Percentiles rank a stretch among this genome's conserved stretches.
These are phyloP conservation scores for Drosophila novamexicana DNA, from an alignment of 1,140 invertebrate genomes.

Conservation along the genomic window DNA sequence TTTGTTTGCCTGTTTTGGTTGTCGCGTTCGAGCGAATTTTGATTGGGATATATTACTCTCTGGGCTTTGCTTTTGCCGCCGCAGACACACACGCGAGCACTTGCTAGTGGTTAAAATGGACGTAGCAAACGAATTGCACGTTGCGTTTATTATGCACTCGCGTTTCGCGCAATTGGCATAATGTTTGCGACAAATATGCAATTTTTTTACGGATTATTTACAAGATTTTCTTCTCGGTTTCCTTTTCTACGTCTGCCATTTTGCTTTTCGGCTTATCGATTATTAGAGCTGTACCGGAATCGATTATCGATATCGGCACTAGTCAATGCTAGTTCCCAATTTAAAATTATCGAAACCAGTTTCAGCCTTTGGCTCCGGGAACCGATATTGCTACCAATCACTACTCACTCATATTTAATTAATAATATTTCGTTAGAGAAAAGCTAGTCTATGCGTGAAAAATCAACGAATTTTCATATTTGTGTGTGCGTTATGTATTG, in stretches of 20 bases:
- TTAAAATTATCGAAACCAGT: conserved; percentile 9
- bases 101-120: conserved; percentile 32
- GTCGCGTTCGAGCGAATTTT: conserved; percentile 58
- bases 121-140: conserved; percentile 23
- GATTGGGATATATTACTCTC: conserved; percentile 71
- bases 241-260: conserved; percentile 58
- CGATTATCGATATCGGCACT: conserved; percentile 44
- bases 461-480: not conserved
- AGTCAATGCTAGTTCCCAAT: conserved; percentile 10
- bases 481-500: not conserved
- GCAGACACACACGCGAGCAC: conserved; percentile 71
- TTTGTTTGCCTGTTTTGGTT: conserved; percentile 54
- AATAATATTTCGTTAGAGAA: not conserved
- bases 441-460: not conserved
- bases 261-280: conserved; percentile 56
- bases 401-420: not conserved
- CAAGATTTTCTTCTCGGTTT: conserved; percentile 70
- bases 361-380: conserved; percentile 6
- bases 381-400: not conserved
- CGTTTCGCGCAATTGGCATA: conserved; percentile 62
- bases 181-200: conserved; percentile 69
- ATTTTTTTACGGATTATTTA: conserved; percentile 73
- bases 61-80: conserved; percentile 74
- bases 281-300: conserved; percentile 53
- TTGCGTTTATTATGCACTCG: conserved; percentile 49